phyloP scores from a whole-genome alignment of 2,113 vertebrate species.

The Eleginops maclovinus region DNA sequence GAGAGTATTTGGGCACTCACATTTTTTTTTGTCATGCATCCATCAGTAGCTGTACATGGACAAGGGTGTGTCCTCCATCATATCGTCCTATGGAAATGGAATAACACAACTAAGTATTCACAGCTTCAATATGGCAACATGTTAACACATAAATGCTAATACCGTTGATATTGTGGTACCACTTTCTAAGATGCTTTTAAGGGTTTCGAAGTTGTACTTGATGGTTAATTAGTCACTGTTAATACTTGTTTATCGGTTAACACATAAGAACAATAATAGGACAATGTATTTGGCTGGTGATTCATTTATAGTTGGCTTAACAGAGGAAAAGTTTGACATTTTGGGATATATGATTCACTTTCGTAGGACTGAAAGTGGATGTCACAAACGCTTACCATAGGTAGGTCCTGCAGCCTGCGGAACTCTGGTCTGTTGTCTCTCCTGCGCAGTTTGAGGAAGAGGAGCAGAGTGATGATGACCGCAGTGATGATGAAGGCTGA shows the following conservation, averaged over 20 bases:
- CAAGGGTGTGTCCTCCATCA: conserved; percentile 94
- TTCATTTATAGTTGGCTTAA: background rate
- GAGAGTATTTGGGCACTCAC: conserved; percentile 8
- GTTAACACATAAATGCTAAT: background rate
- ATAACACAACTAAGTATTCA: background rate
- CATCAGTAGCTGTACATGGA: conserved; percentile 93
- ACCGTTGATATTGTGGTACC: background rate
- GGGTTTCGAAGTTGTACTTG: background rate
- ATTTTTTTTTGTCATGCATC: conserved; percentile 32
- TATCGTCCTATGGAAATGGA: conserved; percentile 87
- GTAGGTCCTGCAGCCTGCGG: conserved; percentile 88
- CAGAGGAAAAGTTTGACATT: background rate
- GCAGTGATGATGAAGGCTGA: conserved; percentile 87
- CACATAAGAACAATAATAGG: too few relatives aligned
- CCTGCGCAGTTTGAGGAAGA: conserved; percentile 89
- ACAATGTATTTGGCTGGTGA: too few relatives aligned
- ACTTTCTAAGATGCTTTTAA: background rate
- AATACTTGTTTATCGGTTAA: too few relatives aligned
- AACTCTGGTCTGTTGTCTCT: conserved; percentile 87
- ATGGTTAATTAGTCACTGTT: background rate
- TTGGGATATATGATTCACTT: background rate
- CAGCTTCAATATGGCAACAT: background rate
- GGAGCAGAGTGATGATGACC: conserved; percentile 86
- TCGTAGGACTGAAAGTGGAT: too few relatives aligned
- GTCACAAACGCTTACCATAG: conserved; percentile 80